Evolutionary conservation across 2,797 vertebrate species (phyloP).

Genomic region (Dryobates pubescens): DNA sequence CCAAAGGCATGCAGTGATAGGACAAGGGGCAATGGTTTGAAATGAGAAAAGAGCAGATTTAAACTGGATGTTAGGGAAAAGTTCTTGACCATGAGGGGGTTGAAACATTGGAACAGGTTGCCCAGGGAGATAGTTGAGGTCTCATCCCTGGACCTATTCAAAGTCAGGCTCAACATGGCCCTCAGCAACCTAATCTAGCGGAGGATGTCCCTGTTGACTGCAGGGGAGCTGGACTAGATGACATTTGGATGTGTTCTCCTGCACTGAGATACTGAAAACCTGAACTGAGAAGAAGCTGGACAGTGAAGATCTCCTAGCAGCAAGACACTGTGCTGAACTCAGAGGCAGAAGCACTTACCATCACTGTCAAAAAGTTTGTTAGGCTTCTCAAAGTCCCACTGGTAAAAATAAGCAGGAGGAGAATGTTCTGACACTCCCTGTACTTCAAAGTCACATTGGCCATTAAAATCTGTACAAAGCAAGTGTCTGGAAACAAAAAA

Average conservation of each 20-base stretch:
- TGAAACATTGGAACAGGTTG: too few species aligned
- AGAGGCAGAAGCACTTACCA: not conserved
- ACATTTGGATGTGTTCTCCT: not conserved
- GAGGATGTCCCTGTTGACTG: too few species aligned
- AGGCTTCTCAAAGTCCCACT: not conserved
- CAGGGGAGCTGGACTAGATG: too few species aligned
- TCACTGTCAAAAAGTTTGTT: not conserved
- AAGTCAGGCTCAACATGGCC: too few species aligned
- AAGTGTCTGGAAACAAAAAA: not conserved
- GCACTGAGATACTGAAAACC: not conserved
- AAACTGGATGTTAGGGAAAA: too few species aligned
- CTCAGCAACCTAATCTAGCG: too few species aligned
- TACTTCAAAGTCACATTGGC: not conserved
- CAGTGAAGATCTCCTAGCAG: not conserved
- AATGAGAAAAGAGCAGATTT: too few species aligned
- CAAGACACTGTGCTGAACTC: accelerated
- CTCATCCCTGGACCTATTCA: too few species aligned
- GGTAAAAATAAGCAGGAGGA: not conserved
- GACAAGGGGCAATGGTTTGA: too few species aligned
- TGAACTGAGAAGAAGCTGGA: not conserved
- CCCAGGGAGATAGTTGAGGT: too few species aligned
- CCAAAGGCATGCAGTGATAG: too few species aligned
- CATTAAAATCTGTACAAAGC: not conserved
- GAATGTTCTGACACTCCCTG: not conserved
- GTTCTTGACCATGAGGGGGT: too few species aligned